A percentile compares a stretch with the other conserved stretches of the same genome.
phyloP scores from a whole-genome alignment of 2,797 vertebrate species.

The Ptychadena robeensis region DNA sequence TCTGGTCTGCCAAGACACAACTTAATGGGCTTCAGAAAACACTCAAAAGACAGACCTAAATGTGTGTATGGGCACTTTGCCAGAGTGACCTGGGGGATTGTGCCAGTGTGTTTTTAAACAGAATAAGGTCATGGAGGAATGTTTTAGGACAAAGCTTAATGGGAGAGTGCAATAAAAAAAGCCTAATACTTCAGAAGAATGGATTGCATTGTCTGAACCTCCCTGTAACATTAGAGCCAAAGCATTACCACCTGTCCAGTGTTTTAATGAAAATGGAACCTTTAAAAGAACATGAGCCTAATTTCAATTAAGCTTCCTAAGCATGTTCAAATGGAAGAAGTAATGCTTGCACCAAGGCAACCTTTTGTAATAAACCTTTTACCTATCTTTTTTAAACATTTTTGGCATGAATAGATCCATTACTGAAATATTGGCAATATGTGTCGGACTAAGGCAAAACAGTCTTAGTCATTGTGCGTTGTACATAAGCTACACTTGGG shows the following conservation, averaged over 20 bases:
- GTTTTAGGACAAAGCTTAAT: constrained; percentile 76
- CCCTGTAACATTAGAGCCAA: constrained; percentile 72
- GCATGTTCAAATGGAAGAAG: constrained; percentile 65
- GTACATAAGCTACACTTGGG: not conserved
- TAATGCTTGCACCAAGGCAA: not conserved
- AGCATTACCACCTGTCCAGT: constrained; percentile 78
- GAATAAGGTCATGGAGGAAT: constrained; percentile 80
- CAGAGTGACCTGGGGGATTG: constrained; percentile 79
- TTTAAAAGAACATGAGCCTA: constrained; percentile 79
- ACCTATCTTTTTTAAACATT: constrained; percentile 8
- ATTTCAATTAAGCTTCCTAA: constrained; percentile 74
- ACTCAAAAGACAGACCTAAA: constrained; percentile 88
- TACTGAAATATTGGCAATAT: not conserved
- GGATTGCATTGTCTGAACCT: constrained; percentile 71
- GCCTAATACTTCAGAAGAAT: constrained; percentile 69
- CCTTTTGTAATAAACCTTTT: not conserved
- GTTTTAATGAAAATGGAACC: constrained; percentile 75
- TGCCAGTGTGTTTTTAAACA: constrained; percentile 78
- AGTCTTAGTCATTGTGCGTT: not conserved
- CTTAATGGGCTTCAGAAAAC: constrained; percentile 90
- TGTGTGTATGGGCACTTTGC: constrained; percentile 88
- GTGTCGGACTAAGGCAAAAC: not conserved
- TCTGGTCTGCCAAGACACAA: constrained; percentile 86
- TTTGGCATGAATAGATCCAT: not conserved
- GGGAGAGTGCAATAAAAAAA: constrained; percentile 68